These are phyloP conservation scores for Oasisia sp. DNA, from an alignment of 2,888 invertebrate species.

Conservation along the genomic window DNA sequence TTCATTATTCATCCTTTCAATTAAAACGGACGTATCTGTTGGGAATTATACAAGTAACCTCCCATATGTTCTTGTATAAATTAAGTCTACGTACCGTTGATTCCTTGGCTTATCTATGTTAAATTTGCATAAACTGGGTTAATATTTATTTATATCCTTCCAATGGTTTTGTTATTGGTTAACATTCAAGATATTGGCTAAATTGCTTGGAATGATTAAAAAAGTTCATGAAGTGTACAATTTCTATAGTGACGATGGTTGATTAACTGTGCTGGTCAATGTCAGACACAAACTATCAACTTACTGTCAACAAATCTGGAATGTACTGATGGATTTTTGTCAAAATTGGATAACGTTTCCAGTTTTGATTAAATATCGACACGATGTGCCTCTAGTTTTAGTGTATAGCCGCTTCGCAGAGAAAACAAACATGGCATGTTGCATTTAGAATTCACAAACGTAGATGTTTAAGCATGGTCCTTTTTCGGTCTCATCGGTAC, in stretches of 20 bases:
- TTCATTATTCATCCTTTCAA: neutral
- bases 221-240: neutral
- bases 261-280: neutral
- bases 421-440: neutral
- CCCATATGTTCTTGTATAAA: neutral
- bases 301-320: neutral
- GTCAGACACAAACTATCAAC: neutral
- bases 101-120: neutral
- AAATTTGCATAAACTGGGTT: neutral
- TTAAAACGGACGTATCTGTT: neutral
- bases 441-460: constrained; percentile 3
- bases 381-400: neutral
- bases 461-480: neutral
- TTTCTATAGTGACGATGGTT: neutral
- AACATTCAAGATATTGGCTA: neutral
- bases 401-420: neutral
- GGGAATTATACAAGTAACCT: neutral
- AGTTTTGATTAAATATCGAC: neutral
- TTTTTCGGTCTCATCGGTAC: neutral
- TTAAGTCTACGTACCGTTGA: neutral
- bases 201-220: neutral
- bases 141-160: neutral
- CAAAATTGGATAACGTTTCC: neutral
- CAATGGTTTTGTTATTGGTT: neutral
- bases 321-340: constrained; percentile 13